Base-by-base conservation (phyloP, 2,797 vertebrate species). In the Pogoniulus pusillus region DNA sequence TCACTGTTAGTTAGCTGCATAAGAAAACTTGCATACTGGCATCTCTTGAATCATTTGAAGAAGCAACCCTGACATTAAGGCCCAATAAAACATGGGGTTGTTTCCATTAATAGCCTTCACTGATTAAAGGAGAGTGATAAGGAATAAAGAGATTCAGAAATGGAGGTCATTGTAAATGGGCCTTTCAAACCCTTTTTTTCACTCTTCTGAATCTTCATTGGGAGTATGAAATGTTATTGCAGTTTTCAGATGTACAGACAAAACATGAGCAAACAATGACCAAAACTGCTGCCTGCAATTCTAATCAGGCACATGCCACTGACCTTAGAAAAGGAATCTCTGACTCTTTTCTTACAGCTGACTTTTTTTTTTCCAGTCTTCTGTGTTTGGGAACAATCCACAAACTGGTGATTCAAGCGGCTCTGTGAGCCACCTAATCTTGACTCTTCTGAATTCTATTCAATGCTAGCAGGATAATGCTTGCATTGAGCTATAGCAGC, bases 241-340 rank as follows among this genome's bases (percentile, higher is more conserved):
- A 82, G 30, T 76, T 84, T 93, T 87, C 86, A 90, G 54, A 69
- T 88, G 85, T 94, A 58, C 51, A 74, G 91, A 85, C 58, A 90
- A 93, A 93, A 75, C 30, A 45, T 16, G 73, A 84, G 14, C 58
- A 86, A 90, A 84, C 41, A 79, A 64, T 82, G 90, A 65, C 68
- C n/a, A 30, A 81, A 87, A n/a, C 15, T 0, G 2, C 43, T 84
- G 57, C 87, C 77, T 75, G 66, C 59, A 75, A 29, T 89, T 94
- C 79, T 81, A 43, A 81, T 81, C 89, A 91, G 74, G 58, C 70
- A 24, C 54, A 12, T 45, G 59, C 71, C 66, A 39, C 72, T 59
- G 69, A 37, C 17, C 59, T 81, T 69, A 63, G 62, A 69, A 75
- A 89, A 85, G 59, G 62, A 63, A 75, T 72, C 71, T 83, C 58